phyloP scores from a whole-genome alignment of 1,140 invertebrate species.

The Plectrocnemia conspersa region DNA sequence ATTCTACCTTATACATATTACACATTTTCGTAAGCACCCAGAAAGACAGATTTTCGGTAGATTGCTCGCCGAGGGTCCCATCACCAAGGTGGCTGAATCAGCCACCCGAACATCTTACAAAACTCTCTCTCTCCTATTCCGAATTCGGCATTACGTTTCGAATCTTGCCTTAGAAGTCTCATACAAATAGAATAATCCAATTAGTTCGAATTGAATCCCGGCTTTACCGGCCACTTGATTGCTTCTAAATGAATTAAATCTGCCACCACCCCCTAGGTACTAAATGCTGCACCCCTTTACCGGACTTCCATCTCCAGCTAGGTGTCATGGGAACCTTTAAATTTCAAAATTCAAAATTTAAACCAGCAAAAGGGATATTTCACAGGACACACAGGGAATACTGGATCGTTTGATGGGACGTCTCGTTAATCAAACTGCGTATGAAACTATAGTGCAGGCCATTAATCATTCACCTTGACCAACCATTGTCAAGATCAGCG shows the following conservation, averaged over 20 bases:
- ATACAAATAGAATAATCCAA: constrained; percentile 35
- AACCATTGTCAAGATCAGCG: constrained; percentile 15
- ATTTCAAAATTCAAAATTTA: too few relatives aligned
- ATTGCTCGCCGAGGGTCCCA: background rate
- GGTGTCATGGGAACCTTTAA: constrained; percentile 9
- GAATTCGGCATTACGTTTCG: constrained; percentile 18
- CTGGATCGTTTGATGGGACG: too few relatives aligned
- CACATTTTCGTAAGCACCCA: too few relatives aligned
- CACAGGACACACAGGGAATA: too few relatives aligned
- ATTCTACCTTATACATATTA: too few relatives aligned
- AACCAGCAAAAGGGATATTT: too few relatives aligned
- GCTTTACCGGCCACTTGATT: constrained; percentile 36
- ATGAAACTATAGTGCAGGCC: constrained; percentile 20
- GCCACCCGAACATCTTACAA: constrained; percentile 3
- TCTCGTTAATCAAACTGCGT: constrained; percentile 25
- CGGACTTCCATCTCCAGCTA: constrained; percentile 4
- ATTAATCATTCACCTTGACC: constrained; percentile 31
- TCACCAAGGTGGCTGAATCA: constrained; percentile 2
- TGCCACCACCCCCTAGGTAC: background rate
- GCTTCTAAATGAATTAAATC: constrained; percentile 35
- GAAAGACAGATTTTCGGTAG: too few relatives aligned
- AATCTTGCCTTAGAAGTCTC: constrained; percentile 14
- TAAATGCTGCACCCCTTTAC: background rate
- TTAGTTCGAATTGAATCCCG: constrained; percentile 31
- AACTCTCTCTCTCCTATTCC: constrained; percentile 3